phyloP scores from a whole-genome alignment of 1,140 invertebrate species.

The Drosophila triauraria region DNA sequence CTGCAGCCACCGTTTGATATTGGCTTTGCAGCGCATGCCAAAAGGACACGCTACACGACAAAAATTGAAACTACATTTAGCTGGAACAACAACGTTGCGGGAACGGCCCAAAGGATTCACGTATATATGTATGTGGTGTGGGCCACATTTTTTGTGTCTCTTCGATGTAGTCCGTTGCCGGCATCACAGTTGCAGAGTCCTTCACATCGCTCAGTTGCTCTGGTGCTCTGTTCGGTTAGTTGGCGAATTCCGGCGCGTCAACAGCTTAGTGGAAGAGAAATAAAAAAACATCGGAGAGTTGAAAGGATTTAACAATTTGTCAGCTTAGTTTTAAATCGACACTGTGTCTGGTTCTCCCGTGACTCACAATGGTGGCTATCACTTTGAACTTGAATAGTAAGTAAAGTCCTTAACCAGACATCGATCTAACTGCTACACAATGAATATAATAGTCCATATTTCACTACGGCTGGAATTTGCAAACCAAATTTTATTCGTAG shows the following conservation, averaged over 20 bases:
- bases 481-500: not conserved
- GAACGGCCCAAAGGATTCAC: conserved; percentile 14
- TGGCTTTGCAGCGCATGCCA: conserved; percentile 41
- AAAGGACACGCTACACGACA: conserved; percentile 69
- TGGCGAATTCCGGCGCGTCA: conserved; percentile 61
- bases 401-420: conserved; percentile 28
- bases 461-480: not conserved
- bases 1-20: conserved; percentile 28
- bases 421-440: not conserved
- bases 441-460: not conserved
- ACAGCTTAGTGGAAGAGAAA: conserved; percentile 29
- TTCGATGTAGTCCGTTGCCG: conserved; percentile 33
- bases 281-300: not conserved
- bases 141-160: conserved; percentile 38
- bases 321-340: conserved; percentile 11
- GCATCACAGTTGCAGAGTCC: conserved; percentile 23
- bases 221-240: conserved; percentile 49
- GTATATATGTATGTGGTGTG: conserved; percentile 25
- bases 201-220: conserved; percentile 27
- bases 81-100: conserved; percentile 15
- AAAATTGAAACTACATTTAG: conserved; percentile 59
- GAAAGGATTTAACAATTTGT: conserved; percentile 13
- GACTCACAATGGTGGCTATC: conserved; percentile 60
- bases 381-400: conserved; percentile 64
- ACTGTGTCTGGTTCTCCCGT: conserved; percentile 14